phyloP scores from a whole-genome alignment of 30 jellyfish, hydroid and myxozoan species.

The Hydractinia symbiolongicarpus region DNA sequence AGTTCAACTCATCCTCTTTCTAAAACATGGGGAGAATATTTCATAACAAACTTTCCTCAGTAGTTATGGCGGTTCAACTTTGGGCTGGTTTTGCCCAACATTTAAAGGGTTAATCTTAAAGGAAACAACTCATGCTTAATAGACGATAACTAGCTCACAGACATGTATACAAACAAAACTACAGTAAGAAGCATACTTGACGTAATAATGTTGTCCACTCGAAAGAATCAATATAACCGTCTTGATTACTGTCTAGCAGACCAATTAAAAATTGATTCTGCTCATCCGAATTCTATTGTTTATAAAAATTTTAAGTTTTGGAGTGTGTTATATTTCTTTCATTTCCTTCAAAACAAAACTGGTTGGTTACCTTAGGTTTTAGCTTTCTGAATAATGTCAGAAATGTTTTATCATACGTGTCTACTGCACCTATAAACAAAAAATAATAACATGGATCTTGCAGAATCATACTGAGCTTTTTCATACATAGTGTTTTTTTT shows the following conservation, averaged over 20 bases:
- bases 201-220: conserved; percentile 83
- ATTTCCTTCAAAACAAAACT: neutral
- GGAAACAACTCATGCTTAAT: no score
- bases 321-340: neutral
- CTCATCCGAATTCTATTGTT: conserved; percentile 54
- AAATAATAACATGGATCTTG: neutral
- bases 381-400: conserved; percentile 43
- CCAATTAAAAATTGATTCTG: conserved; percentile 54
- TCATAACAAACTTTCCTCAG: no score
- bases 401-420: conserved; percentile 51
- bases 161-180: no score
- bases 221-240: conserved; percentile 71
- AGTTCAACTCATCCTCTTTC: no score
- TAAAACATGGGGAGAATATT: no score
- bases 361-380: conserved; percentile 51
- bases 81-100: no score
- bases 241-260: conserved; percentile 59
- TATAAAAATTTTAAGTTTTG: neutral
- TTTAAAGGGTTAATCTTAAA: no score
- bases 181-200: conserved; percentile 24
- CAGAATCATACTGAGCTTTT: no score
- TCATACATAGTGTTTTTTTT: no score
- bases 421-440: conserved; percentile 46
- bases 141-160: no score
- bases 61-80: no score